phyloP scores from a whole-genome alignment of 2,113 vertebrate genomes.

The Shinisaurus crocodilurus region DNA sequence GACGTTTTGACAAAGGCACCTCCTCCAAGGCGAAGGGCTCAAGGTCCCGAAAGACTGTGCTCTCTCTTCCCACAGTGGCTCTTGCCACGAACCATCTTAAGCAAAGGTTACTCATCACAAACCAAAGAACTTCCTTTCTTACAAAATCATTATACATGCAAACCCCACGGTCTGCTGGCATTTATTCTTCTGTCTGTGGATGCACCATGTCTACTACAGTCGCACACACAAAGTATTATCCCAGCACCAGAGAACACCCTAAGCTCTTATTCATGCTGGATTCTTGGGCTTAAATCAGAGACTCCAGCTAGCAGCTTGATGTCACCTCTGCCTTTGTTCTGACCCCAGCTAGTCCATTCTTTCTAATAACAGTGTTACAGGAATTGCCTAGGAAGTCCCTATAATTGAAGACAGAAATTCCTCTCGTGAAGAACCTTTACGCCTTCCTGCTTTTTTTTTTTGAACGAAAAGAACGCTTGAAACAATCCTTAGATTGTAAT shows the following conservation, averaged over 20 bases:
- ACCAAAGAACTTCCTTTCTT: conserved; percentile 47
- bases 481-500: conserved; percentile 28
- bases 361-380: conserved; percentile 23
- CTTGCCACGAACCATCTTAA: conserved; percentile 52
- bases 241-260: conserved; percentile 54
- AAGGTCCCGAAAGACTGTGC: conserved; percentile 31
- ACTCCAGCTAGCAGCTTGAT: conserved; percentile 60
- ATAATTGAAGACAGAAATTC: conserved; percentile 46
- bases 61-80: conserved; percentile 54
- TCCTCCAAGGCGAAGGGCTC: conserved; percentile 61
- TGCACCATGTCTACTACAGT: conserved; percentile 35
- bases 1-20: conserved; percentile 65
- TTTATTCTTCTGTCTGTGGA: conserved; percentile 16
- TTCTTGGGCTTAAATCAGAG: conserved; percentile 49
- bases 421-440: conserved; percentile 54
- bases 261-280: conserved; percentile 52
- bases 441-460: conserved; percentile 45
- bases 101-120: conserved; percentile 48
- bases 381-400: conserved; percentile 34
- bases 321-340: conserved; percentile 66
- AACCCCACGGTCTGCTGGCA: neutral
- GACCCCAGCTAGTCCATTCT: conserved; percentile 45
- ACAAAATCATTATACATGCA: neutral
- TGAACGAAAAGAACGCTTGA: conserved; percentile 54
- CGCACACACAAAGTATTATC: conserved; percentile 40